Base-by-base conservation (phyloP, 2,888 invertebrate genomes). In the Phrixothrix hirtus region DNA sequence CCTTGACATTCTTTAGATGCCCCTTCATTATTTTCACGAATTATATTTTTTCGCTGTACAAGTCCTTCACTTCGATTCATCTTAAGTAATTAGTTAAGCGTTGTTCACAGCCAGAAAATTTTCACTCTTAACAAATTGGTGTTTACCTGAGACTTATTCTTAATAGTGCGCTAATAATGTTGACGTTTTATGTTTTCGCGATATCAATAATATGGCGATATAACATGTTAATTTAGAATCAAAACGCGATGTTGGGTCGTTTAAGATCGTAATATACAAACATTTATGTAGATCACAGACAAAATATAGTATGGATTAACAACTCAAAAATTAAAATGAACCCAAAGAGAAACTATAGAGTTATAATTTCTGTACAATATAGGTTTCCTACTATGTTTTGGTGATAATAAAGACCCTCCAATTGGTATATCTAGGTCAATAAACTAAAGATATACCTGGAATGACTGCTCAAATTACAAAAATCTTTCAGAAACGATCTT, bases 21-120 rank as follows among this genome's bases (percentile, higher is more conserved):
- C 71, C 81, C 81, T 66, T 86, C 85, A 71, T 73, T 74, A 65
- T 77, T 80, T 61, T 79, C 80, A 58, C 81, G 78, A 59, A 79
- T 77, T 70, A 88, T 85, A 76, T 92, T 91, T 74, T 91, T 86
- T 78, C 95, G 84, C 81, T 95, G 92, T 73, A 95, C 90, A 75
- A 95, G 82, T 66, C 95, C 95, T 77, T 93, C 93, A 70, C 85
- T 84, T 77, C 92, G 89, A 82, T 92, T 90, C 93, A 93, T 93
- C 71, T 51, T 34, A 34, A n/a, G 21, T 73, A 58, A 51, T 12
- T 15, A 25, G 32, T 42, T 38, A 27, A 26, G 15, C n/a, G n/a
- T 16, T 29, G 36, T 37, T 53, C 45, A 37, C 45, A 44, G 42
- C 45, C 46, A 38, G 12, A 26, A 25, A 42, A 42, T 31, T 31